Evolutionary conservation across 2,888 invertebrate genomes (phyloP).

Genomic region (Toxonevra muliebris): DNA sequence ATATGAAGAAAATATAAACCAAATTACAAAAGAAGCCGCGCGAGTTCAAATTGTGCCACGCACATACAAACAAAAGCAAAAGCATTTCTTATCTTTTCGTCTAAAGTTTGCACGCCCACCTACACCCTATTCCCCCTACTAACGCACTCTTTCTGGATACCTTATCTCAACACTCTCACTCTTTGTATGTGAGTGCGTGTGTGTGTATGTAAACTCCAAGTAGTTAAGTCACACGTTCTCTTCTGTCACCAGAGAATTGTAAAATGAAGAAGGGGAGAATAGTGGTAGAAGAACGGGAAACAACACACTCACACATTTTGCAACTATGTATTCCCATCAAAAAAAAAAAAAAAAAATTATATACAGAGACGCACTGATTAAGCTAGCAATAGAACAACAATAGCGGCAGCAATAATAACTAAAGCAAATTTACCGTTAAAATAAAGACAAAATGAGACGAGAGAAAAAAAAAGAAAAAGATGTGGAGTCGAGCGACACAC

Average conservation of each 20-base stretch:
- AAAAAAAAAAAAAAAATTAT: too few relatives aligned
- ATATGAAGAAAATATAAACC: not conserved
- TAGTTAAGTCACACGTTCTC: too few relatives aligned
- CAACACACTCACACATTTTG: too few relatives aligned
- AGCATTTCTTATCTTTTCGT: not conserved
- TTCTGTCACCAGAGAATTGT: too few relatives aligned
- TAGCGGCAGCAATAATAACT: conserved; percentile 33
- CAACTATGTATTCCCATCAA: too few relatives aligned
- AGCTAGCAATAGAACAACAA: conserved; percentile 2
- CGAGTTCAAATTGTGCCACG: not conserved
- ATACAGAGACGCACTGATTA: conserved; percentile 25
- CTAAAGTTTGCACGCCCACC: conserved; percentile 16
- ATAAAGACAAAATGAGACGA: conserved; percentile 23
- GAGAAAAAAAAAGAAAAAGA: conserved; percentile 9
- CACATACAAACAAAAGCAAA: not conserved
- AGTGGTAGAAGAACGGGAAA: too few relatives aligned
- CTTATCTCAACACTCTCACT: too few relatives aligned
- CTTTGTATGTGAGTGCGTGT: too few relatives aligned
- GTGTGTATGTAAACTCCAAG: too few relatives aligned
- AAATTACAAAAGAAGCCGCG: conserved; percentile 3
- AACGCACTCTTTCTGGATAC: not conserved
- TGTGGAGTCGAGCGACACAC: conserved; percentile 15
- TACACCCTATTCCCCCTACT: conserved; percentile 1
- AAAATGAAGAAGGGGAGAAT: too few relatives aligned
- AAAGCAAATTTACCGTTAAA: conserved; percentile 36